Conservation (phyloP, 2,888 invertebrate genomes). For the Microplitis deprimator region DNA sequence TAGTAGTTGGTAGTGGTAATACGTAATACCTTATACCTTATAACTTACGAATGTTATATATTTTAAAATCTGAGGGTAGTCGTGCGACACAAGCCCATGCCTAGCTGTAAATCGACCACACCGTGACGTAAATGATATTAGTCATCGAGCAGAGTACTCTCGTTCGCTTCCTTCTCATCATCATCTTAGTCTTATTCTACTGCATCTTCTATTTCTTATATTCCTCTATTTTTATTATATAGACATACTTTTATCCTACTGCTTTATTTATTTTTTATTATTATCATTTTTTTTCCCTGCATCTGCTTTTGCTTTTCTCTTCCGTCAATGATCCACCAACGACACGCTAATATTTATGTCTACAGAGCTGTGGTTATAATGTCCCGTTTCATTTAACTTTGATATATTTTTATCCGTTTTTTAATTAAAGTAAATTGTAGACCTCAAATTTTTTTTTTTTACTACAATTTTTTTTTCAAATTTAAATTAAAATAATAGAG, state of each 20-base stretch:
- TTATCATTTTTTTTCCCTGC: conserved; percentile 51
- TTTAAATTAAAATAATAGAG: conserved; percentile 6
- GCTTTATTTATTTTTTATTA: conserved; percentile 21
- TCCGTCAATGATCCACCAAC: conserved; percentile 45
- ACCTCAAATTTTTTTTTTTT: not conserved
- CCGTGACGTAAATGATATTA: conserved; percentile 46
- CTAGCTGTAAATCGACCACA: conserved; percentile 67
- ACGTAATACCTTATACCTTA: not conserved
- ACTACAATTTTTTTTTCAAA: not conserved
- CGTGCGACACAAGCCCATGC: conserved; percentile 45
- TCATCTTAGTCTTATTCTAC: conserved; percentile 35
- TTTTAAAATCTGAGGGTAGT: conserved; percentile 39
- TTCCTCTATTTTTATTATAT: conserved; percentile 34
- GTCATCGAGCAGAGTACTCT: conserved; percentile 47
- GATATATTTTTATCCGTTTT: conserved; percentile 24
- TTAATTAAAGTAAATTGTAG: conserved; percentile 10
- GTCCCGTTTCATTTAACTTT: conserved; percentile 68
- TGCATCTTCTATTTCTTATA: conserved; percentile 34
- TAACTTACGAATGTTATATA: conserved; percentile 6
- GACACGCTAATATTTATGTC: conserved; percentile 40
- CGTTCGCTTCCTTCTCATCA: conserved; percentile 41
- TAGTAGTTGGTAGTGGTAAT: not conserved
- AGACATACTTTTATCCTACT: conserved; percentile 23
- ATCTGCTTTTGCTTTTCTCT: conserved; percentile 37
- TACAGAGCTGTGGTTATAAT: conserved; percentile 64